Evolutionary conservation across 2,888 invertebrate genomes (phyloP).

Genomic region (Julus scandinavius): DNA sequence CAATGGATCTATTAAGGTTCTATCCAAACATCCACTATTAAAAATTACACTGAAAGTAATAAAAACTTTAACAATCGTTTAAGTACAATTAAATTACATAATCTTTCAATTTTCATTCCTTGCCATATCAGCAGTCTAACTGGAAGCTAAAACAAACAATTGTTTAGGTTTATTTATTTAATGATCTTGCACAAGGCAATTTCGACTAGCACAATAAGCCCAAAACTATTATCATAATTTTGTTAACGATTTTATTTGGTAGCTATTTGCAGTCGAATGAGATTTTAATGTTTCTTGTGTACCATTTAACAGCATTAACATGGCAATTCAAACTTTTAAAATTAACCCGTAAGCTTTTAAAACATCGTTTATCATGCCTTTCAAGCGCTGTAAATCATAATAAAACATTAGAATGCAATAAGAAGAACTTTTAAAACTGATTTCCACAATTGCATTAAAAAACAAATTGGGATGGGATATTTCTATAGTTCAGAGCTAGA

Average conservation of each 20-base stretch:
- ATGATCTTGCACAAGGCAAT: not conserved
- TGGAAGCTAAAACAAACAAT: not conserved
- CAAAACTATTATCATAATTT: slow-evolving; percentile 17
- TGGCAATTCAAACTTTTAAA: not conserved
- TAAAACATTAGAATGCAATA: too few relatives aligned
- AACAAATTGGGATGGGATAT: not conserved
- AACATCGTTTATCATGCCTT: too few relatives aligned
- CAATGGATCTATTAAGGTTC: too few relatives aligned
- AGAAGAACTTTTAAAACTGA: not conserved
- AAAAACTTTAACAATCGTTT: not conserved
- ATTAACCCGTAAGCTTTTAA: not conserved
- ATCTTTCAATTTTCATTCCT: too few relatives aligned
- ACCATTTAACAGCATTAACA: not conserved
- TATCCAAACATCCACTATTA: too few relatives aligned
- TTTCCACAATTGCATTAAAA: not conserved
- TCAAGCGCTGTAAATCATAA: too few relatives aligned
- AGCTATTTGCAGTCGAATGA: not conserved
- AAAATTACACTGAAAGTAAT: not conserved
- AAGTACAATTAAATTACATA: not conserved
- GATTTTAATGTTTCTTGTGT: not conserved
- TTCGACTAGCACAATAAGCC: not conserved
- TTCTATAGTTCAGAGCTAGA: too few relatives aligned
- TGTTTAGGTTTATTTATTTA: not conserved
- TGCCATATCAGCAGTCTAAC: not conserved
- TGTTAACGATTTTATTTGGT: slow-evolving; percentile 28